phyloP scores from a whole-genome alignment of 2,888 invertebrate genomes.

The Minunthozetes semirufus region DNA sequence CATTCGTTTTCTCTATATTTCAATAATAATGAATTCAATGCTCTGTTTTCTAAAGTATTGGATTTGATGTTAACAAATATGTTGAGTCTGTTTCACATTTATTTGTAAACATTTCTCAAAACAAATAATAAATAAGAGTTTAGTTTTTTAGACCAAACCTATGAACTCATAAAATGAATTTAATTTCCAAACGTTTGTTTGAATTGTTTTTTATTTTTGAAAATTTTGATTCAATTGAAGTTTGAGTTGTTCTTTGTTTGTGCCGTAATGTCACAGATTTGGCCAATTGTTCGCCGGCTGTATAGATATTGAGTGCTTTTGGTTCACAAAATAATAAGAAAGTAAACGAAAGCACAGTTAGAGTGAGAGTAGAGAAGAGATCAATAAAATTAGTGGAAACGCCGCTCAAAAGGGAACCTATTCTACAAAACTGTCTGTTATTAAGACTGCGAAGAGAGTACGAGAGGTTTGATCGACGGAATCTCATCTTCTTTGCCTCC shows the following conservation, averaged over 20 bases:
- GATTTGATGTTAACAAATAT: neutral
- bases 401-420: slow-evolving; percentile 24
- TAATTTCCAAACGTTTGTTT: neutral
- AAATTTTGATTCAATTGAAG: neutral
- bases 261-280: neutral
- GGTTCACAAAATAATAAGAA: neutral
- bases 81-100: neutral
- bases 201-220: neutral
- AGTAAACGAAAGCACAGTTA: neutral
- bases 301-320: neutral
- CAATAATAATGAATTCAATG: neutral
- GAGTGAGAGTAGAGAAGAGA: neutral
- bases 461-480: neutral
- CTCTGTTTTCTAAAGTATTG: neutral
- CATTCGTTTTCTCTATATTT: neutral
- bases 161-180: slow-evolving; percentile 5
- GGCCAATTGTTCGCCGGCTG: neutral
- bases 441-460: slow-evolving; percentile 9
- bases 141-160: neutral
- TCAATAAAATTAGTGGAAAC: slow-evolving; percentile 24
- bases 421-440: slow-evolving; percentile 14
- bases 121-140: neutral
- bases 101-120: neutral
- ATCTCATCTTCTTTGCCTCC: slow-evolving; percentile 5
- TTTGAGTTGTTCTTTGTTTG: slow-evolving; percentile 8